Evolutionary conservation across 2,888 invertebrate genomes (phyloP).

Genomic region (Callosobruchus maculatus): DNA sequence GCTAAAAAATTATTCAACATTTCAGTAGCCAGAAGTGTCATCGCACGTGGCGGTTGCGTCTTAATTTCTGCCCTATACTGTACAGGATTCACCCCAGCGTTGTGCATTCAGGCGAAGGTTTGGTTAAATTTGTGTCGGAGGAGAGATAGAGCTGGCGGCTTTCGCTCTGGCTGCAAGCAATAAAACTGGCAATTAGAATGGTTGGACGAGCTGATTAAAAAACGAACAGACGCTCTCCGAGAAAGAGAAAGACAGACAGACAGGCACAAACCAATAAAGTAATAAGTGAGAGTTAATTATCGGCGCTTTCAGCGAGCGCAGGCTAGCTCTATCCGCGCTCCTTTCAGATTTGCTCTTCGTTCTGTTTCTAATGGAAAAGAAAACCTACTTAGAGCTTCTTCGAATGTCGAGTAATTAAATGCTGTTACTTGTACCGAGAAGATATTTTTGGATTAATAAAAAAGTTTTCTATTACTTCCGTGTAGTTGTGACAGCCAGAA

Average conservation of each 20-base stretch:
- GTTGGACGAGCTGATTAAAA: conserved; percentile 43
- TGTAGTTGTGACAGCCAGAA: no score
- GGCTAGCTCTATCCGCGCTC: not conserved
- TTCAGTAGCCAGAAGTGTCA: no score
- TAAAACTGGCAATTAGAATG: conserved; percentile 49
- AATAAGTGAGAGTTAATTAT: conserved; percentile 50
- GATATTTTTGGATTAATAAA: no score
- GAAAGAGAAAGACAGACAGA: conserved; percentile 49
- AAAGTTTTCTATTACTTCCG: no score
- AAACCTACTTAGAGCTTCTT: not conserved
- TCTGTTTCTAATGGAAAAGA: not conserved
- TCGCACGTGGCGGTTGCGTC: no score
- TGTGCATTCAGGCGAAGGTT: conserved; percentile 42
- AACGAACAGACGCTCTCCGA: conserved; percentile 45
- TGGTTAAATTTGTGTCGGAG: conserved; percentile 43
- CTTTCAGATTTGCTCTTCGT: not conserved
- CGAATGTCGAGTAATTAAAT: not conserved
- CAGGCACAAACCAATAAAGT: conserved; percentile 50
- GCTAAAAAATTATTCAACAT: no score
- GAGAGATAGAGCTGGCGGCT: conserved; percentile 39
- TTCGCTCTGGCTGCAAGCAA: conserved; percentile 40
- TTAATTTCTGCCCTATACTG: not conserved
- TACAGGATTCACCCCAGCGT: conserved; percentile 8
- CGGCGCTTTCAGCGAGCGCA: not conserved
- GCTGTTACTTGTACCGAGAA: not conserved